A percentile compares a stretch with the other conserved stretches of the same genome.
Conservation (phyloP, 2,888 invertebrate genomes). For the Tachina lurida region DNA sequence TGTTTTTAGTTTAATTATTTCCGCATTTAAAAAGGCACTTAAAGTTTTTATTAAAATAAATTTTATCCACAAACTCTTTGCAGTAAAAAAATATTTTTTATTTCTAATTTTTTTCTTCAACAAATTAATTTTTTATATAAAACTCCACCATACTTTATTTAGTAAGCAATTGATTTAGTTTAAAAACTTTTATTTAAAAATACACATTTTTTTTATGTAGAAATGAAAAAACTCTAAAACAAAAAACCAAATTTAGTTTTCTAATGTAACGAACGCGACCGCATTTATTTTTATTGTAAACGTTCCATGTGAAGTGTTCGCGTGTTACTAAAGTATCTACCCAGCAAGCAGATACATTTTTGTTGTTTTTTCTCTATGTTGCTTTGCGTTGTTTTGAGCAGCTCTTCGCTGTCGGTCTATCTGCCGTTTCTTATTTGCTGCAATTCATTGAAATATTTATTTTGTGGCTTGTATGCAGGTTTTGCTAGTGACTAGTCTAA, state of each 20-base stretch:
- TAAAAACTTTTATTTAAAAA: constrained; percentile 32
- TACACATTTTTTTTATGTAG: constrained; percentile 24
- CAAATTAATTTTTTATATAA: not conserved
- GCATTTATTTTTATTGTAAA: constrained; percentile 71
- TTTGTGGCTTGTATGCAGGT: constrained; percentile 8
- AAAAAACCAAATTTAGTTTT: constrained; percentile 28
- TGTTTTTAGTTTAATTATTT: constrained; percentile 17
- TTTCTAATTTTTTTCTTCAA: not conserved
- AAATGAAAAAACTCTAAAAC: constrained; percentile 18
- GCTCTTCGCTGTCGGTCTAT: constrained; percentile 12
- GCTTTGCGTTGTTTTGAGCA: constrained; percentile 17
- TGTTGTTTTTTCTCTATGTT: constrained; percentile 71
- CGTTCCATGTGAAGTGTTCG: constrained; percentile 79
- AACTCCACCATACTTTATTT: constrained; percentile 26
- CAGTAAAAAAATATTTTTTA: not conserved
- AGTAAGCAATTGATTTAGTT: constrained; percentile 5
- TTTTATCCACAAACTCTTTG: constrained; percentile 14
- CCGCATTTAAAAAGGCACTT: constrained; percentile 28
- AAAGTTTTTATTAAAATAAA: constrained; percentile 26
- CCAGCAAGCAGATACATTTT: constrained; percentile 80
- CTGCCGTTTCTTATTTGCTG: constrained; percentile 16
- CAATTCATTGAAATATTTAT: constrained; percentile 17
- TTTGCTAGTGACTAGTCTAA: constrained; percentile 3
- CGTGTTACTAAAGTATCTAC: constrained; percentile 80
- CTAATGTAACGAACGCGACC: constrained; percentile 70